These are phyloP conservation scores for Eubasilissa regina DNA, from an alignment of 1,140 invertebrate genomes.

Conservation along the genomic window DNA sequence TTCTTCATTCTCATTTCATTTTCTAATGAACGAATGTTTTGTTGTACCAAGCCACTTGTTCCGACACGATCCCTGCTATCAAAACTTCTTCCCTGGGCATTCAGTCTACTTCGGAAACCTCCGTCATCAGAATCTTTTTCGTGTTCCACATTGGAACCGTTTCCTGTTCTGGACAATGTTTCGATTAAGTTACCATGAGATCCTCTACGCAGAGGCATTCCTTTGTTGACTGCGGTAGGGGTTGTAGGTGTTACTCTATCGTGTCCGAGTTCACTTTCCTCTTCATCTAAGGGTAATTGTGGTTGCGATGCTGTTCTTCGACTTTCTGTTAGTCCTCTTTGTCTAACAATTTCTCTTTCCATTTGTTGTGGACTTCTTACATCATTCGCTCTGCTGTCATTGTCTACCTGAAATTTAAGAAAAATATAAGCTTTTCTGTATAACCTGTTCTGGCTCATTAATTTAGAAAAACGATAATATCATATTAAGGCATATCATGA, in stretches of 20 bases:
- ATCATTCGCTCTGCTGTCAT: constrained; percentile 61
- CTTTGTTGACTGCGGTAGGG: constrained; percentile 36
- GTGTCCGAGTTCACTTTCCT: constrained; percentile 57
- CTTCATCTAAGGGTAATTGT: constrained; percentile 75
- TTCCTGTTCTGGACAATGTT: constrained; percentile 62
- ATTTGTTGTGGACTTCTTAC: constrained; percentile 74
- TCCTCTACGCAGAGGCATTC: constrained; percentile 68
- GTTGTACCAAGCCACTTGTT: constrained; percentile 39
- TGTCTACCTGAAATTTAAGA: constrained; percentile 48
- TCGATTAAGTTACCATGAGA: constrained; percentile 75
- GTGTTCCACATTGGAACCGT: constrained; percentile 62
- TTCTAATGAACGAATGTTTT: constrained; percentile 48
- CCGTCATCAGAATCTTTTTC: constrained; percentile 76
- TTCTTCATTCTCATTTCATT: constrained; percentile 64
- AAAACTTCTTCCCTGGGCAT: constrained; percentile 67
- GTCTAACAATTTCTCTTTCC: constrained; percentile 72
- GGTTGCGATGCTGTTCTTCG: constrained; percentile 77
- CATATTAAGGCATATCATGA: too few species aligned
- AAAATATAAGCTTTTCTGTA: neutral
- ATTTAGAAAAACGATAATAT: too few species aligned
- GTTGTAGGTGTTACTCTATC: constrained; percentile 51
- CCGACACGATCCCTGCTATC: constrained; percentile 64
- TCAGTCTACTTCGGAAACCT: constrained; percentile 70
- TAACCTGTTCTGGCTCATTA: too few species aligned
- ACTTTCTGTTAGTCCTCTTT: constrained; percentile 72